phyloP scores from a whole-genome alignment of 1,140 invertebrate genomes.

The Bombus polaris region DNA sequence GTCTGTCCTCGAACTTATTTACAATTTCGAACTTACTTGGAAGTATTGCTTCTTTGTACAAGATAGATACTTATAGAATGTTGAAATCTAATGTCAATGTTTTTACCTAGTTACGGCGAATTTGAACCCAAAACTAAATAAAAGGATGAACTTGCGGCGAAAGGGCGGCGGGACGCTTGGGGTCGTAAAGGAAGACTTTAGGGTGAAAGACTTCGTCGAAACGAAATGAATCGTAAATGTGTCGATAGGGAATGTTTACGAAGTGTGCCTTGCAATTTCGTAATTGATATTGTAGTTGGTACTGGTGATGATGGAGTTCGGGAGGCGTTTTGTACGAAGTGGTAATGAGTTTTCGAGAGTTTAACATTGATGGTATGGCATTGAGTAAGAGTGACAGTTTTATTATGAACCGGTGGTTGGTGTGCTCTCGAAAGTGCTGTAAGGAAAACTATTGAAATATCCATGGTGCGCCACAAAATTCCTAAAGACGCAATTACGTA shows the following conservation, averaged over 20 bases:
- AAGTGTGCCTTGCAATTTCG: not conserved
- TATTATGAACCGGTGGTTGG: not conserved
- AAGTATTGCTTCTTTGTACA: not conserved
- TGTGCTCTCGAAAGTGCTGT: not conserved
- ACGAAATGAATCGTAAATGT: not conserved
- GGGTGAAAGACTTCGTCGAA: no score
- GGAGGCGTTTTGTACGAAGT: not conserved
- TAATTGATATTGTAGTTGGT: not conserved
- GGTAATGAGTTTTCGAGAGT: not conserved
- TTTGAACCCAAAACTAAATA: not conserved
- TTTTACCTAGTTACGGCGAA: no score
- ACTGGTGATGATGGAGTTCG: not conserved
- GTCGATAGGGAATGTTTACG: not conserved
- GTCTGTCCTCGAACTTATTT: no score
- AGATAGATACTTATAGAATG: no score
- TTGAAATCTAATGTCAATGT: no score
- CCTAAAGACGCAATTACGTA: not conserved
- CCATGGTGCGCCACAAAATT: not conserved
- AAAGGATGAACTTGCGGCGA: not conserved
- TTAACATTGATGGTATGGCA: not conserved
- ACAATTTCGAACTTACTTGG: not conserved
- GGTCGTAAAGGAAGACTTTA: not conserved
- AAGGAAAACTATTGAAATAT: not conserved
- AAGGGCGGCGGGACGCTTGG: not conserved
- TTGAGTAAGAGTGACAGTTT: not conserved